Evolutionary conservation across 2,888 invertebrate species (phyloP).

Genomic region (Hypomecis punctinalis): DNA sequence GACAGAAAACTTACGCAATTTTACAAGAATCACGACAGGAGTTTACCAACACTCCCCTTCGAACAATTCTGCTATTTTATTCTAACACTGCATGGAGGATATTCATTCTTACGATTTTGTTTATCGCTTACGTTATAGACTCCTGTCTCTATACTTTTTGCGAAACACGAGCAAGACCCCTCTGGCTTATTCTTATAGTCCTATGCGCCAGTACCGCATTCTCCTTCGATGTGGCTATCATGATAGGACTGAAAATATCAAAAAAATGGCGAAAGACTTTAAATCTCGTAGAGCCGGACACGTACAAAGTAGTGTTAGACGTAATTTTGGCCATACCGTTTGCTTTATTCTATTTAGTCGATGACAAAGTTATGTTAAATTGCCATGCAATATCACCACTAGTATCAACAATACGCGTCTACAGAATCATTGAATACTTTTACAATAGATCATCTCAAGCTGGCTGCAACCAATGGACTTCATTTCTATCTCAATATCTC

Average conservation of each 20-base stretch:
- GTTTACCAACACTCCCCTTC: slow-evolving; percentile 66
- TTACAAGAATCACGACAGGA: slow-evolving; percentile 72
- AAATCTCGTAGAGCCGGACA: slow-evolving; percentile 75
- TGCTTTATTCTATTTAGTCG: slow-evolving; percentile 66
- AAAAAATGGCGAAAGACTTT: slow-evolving; percentile 78
- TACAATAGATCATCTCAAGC: slow-evolving; percentile 74
- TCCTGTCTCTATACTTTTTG: slow-evolving; percentile 74
- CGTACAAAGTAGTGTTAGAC: slow-evolving; percentile 64
- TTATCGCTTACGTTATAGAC: slow-evolving; percentile 70
- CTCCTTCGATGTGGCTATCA: slow-evolving; percentile 65
- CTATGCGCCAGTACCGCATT: slow-evolving; percentile 69
- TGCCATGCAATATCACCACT: slow-evolving; percentile 70
- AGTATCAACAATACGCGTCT: slow-evolving; percentile 69
- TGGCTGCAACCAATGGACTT: slow-evolving; percentile 79
- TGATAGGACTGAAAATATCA: slow-evolving; percentile 72
- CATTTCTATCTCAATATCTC: slow-evolving; percentile 78
- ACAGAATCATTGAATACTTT: slow-evolving; percentile 75
- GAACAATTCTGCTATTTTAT: slow-evolving; percentile 69
- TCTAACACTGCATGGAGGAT: slow-evolving; percentile 71
- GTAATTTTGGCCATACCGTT: slow-evolving; percentile 70
- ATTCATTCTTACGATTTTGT: slow-evolving; percentile 65
- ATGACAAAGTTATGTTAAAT: slow-evolving; percentile 53
- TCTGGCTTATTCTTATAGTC: slow-evolving; percentile 61
- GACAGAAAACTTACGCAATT: slow-evolving; percentile 70
- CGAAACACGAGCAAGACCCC: slow-evolving; percentile 54